Percentiles rank a stretch among this genome's conserved stretches.
Evolutionary conservation across 2,113 vertebrate genomes (phyloP).

Genomic region (Kobus ellipsiprymnus): DNA sequence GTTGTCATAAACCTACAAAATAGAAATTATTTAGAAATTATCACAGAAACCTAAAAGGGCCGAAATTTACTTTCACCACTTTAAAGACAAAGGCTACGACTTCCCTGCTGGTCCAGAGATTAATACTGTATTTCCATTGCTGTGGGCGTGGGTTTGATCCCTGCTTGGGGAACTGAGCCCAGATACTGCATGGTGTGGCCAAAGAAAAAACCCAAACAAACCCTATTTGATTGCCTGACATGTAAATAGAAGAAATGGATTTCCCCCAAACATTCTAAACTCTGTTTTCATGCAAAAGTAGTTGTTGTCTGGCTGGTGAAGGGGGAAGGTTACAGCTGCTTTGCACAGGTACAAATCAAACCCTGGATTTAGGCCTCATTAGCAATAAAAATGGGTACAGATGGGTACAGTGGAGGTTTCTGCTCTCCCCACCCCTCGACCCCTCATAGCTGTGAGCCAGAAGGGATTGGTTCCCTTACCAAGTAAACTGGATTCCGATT

Average conservation of each 20-base stretch:
- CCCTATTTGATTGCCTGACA: neutral
- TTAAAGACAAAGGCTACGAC: neutral
- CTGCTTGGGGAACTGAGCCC: neutral
- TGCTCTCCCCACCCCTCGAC: neutral
- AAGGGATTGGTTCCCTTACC: slow-evolving; percentile 71
- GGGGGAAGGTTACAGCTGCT: neutral
- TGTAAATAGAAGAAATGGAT: neutral
- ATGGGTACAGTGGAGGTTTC: neutral
- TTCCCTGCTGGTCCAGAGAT: neutral
- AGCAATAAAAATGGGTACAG: neutral
- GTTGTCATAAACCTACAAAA: neutral
- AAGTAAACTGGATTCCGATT: slow-evolving; percentile 75
- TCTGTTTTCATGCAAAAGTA: neutral
- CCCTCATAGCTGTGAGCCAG: neutral
- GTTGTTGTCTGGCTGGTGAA: neutral
- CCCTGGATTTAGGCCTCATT: neutral
- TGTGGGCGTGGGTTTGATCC: neutral
- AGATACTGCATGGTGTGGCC: neutral
- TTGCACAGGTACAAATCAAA: neutral
- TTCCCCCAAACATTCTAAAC: neutral
- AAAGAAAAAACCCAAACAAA: neutral
- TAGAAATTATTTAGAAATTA: neutral
- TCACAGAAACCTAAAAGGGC: neutral
- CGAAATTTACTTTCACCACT: neutral
- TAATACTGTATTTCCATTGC: neutral